phyloP scores from a whole-genome alignment of 1,140 invertebrate genomes.

The Bombus waltoni region DNA sequence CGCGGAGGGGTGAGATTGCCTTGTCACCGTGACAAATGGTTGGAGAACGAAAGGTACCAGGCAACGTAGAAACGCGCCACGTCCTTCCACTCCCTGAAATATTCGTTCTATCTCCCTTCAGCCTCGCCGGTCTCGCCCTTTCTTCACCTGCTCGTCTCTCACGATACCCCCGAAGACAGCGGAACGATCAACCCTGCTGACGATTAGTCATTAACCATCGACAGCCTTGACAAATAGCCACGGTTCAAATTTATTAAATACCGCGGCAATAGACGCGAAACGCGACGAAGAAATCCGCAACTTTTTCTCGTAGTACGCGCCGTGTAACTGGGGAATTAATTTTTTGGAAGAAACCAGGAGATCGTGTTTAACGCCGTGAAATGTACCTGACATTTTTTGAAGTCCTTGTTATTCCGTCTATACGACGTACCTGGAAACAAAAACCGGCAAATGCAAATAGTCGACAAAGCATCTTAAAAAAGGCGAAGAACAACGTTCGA shows the following conservation, averaged over 20 bases:
- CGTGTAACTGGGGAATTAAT: background rate
- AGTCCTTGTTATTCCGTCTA: background rate
- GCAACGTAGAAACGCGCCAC: slow-evolving; percentile 48
- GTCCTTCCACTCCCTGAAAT: slow-evolving; percentile 44
- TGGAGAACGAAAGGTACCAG: slow-evolving; percentile 73
- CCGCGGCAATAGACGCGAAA: background rate
- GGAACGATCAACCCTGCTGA: slow-evolving; percentile 55
- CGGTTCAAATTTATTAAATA: slow-evolving; percentile 28
- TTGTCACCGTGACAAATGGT: slow-evolving; percentile 82
- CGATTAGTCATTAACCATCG: slow-evolving; percentile 79
- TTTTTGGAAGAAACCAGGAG: background rate
- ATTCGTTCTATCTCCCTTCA: slow-evolving; percentile 33
- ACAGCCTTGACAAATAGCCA: slow-evolving; percentile 73
- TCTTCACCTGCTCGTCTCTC: slow-evolving; percentile 76
- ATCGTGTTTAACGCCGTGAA: too few relatives aligned
- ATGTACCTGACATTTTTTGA: background rate
- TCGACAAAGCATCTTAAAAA: too few relatives aligned
- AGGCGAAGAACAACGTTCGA: too few relatives aligned
- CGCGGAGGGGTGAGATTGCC: slow-evolving; percentile 73
- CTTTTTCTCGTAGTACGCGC: background rate
- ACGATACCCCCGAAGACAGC: slow-evolving; percentile 68
- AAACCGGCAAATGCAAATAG: too few relatives aligned
- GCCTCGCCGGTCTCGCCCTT: slow-evolving; percentile 42
- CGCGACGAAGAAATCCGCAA: background rate
- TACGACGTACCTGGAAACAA: background rate